These are phyloP conservation scores for Aplysia californica DNA, from an alignment of 1,140 invertebrate species.

Conservation along the genomic window DNA sequence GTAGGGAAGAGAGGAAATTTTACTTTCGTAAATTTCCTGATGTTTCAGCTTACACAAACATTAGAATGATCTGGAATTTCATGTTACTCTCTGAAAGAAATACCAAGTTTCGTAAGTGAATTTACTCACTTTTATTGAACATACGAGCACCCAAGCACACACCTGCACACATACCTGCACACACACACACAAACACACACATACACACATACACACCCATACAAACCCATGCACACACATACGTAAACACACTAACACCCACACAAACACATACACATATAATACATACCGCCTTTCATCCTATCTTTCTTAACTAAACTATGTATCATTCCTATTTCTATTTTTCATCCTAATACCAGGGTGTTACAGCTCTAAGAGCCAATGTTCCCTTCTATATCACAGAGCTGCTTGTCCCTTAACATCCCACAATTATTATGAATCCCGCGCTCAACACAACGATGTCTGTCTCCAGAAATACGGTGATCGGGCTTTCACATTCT, in stretches of 20 bases:
- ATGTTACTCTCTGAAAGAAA: not conserved
- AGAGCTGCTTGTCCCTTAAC: not conserved
- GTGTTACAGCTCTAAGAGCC: constrained; percentile 5
- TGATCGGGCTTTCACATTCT: too few relatives aligned
- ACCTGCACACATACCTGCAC: not conserved
- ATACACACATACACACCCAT: too few relatives aligned
- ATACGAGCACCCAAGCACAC: not conserved
- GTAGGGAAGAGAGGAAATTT: not conserved
- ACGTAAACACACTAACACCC: not conserved
- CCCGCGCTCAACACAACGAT: not conserved
- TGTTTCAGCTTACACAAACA: not conserved
- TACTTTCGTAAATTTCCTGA: not conserved
- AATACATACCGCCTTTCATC: not conserved
- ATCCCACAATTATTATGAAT: not conserved
- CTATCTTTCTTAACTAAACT: not conserved
- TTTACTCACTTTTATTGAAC: not conserved
- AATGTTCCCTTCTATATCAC: not conserved
- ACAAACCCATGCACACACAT: not conserved
- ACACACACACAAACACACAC: too few relatives aligned
- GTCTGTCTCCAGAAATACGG: too few relatives aligned
- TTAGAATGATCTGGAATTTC: not conserved
- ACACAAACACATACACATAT: too few relatives aligned
- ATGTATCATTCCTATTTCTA: too few relatives aligned
- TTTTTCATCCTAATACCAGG: too few relatives aligned
- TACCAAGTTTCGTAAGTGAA: not conserved